Evolutionary conservation across 2,888 invertebrate species (phyloP), one percentile per base, ranked within the genome.

Genomic region (Helicoverpa assulta): DNA sequence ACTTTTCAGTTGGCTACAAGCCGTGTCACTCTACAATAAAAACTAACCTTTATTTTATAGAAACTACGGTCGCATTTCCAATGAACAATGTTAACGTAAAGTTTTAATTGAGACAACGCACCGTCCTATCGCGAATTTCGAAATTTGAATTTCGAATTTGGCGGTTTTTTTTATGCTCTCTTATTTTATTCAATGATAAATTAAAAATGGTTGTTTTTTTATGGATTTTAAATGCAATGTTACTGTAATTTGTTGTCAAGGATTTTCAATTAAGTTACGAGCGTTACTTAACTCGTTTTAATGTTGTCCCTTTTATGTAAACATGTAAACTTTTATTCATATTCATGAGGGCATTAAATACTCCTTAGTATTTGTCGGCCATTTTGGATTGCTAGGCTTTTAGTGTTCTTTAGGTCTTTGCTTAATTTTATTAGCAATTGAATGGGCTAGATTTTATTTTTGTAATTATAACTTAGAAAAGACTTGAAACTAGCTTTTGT

Each of bases 1-100:
- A 95, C 93, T 94, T 95, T 94, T 92, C 92, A 94, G 88, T 95
- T 95, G 95, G 95, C 95, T 93, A 89, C 90, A 90, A 92, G 94
- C 94, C 95, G 92, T 88, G 83, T 71, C 58, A 43, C 70, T 70
- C 55, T 80, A 76, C 91, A 89, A 80, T 74, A 85, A 66, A 90
- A 89, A 89, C 77, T 73, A 78, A 81, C 88, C 91, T 85, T 87
- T 94, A 91, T 76, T 14, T 0, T 29, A 19, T 52, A 55, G 7
- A 2, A 0, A 0, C 53, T 80, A 87, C 74, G 73, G 81, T 78
- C 63, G 47, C 78, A 58, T 81, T 80, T 85, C 1, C 33, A 67
- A 6, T 75, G 61, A 33, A 21, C 7, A 21, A 18, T 56, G 26
- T 58, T 62, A 76, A 75, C 78, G 70, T 84, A 84, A 83, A 87